phyloP scores from a whole-genome alignment of 1,140 invertebrate genomes.

The Carposina sasakii region DNA sequence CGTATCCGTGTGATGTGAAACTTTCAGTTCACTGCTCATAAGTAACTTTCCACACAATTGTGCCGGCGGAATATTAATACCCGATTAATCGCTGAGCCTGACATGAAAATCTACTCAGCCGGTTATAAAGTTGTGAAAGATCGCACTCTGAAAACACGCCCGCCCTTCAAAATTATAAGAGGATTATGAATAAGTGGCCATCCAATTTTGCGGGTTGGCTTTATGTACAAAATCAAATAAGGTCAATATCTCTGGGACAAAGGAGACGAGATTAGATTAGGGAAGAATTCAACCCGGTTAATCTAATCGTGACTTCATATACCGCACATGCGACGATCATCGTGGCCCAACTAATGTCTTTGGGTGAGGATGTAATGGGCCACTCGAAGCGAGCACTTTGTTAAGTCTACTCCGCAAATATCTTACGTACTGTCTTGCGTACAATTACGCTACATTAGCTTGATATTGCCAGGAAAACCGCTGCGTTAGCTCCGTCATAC shows the following conservation, averaged over 20 bases:
- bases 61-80: no score
- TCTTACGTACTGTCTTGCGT: no score
- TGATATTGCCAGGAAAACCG: slow-evolving; percentile 11
- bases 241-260: slow-evolving; percentile 27
- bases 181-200: slow-evolving; percentile 28
- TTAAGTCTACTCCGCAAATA: no score
- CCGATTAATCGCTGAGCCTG: no score
- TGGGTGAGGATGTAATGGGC: slow-evolving; percentile 12
- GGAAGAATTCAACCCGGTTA: slow-evolving; percentile 26
- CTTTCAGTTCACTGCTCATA: no score
- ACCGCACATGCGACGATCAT: slow-evolving; percentile 27
- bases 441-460: background rate
- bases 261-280: slow-evolving; percentile 28
- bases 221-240: slow-evolving; percentile 20
- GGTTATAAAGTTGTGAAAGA: slow-evolving; percentile 15
- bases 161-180: slow-evolving; percentile 25
- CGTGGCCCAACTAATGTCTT: slow-evolving; percentile 11
- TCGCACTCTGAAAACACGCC: slow-evolving; percentile 13
- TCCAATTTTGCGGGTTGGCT: slow-evolving; percentile 12
- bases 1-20: no score
- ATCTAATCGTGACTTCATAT: slow-evolving; percentile 28
- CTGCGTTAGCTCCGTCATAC: slow-evolving; percentile 15
- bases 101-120: no score
- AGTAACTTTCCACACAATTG: no score
- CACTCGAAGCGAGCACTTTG: slow-evolving; percentile 12